A percentile compares a stretch with the other conserved stretches of the same genome.
phyloP scores from a whole-genome alignment of 2,113 vertebrate genomes.

The Nycticryphes semicollaris region DNA sequence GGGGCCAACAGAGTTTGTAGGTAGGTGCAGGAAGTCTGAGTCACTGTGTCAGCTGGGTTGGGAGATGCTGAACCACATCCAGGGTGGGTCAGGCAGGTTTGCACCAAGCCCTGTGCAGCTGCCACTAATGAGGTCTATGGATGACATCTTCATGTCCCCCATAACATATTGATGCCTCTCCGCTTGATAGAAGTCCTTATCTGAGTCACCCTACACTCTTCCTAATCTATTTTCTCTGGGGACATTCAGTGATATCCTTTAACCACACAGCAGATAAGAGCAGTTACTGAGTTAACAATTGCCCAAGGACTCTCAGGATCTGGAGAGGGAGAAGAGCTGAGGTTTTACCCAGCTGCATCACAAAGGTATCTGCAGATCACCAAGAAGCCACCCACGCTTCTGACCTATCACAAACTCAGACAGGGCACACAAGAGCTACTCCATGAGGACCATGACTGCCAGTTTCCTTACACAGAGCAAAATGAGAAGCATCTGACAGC shows the following conservation, averaged over 20 bases:
- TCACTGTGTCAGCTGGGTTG: background rate
- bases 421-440: background rate
- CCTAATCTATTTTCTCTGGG: background rate
- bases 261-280: background rate
- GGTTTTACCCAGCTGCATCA: background rate
- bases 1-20: background rate
- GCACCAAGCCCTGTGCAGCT: background rate
- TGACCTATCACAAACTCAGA: background rate
- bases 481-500: background rate
- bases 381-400: background rate
- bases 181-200: background rate
- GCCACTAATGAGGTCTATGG: background rate
- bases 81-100: background rate
- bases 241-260: background rate
- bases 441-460: rapidly evolving
- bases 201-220: background rate
- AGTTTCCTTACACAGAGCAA: background rate
- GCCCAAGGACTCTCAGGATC: background rate
- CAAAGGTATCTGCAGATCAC: background rate
- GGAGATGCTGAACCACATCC: background rate
- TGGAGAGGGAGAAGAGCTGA: background rate
- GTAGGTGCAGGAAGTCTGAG: background rate
- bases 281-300: background rate
- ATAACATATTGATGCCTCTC: rapidly evolving
- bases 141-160: background rate